Base-by-base conservation (phyloP, 1,140 invertebrate species). In the Aphaenogaster rudis region DNA sequence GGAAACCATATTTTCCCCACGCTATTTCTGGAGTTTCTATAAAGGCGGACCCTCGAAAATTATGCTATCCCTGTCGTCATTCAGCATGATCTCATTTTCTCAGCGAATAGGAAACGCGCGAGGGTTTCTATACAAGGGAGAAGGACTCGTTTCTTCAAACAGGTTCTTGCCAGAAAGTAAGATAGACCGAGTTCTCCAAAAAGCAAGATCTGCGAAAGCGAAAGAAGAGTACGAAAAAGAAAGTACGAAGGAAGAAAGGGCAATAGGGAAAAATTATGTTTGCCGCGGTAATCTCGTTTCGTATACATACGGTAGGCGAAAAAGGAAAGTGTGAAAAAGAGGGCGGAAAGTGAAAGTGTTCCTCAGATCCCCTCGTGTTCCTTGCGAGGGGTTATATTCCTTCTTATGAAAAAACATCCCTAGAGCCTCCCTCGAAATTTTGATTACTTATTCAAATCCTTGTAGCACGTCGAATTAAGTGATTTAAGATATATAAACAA, bases 1-100 rank as follows among this genome's bases (percentile, higher is more conserved):
- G 84, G 54, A 89, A 86, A 88, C 61, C 63, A 78, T 82, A 59
- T 89, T 82, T 87, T 63, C 80, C 61, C n/a, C 8, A 9, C 33
- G 13, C 7, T 13, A 21, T 17, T 50, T 36, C 11, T 8, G 4
- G 3, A 28, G 15, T 13, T 21, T 84, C 59, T 48, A 57, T 39
- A 21, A 11, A 36, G 36, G 28, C 48, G 63, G 5, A 63, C 48
- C 63, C 36, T 54, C 63, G 57, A 87, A 72, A 77, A 90, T 87
- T 87, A 89, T 89, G n/a, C 86, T 54, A 67, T 45, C 84, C 57
- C 42, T 54, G 21, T 89, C 67, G 82, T 79, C 52, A 67, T 61
- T 52, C 61, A 69, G 57, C 85, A 69, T 77, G 86, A 90, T 90
- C 88, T 88, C 86, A 74, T 90, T 90, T 80, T 87, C 79, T 52